These are phyloP conservation scores for Zaprionus capensis DNA, from an alignment of 1,140 invertebrate genomes.

Conservation along the genomic window DNA sequence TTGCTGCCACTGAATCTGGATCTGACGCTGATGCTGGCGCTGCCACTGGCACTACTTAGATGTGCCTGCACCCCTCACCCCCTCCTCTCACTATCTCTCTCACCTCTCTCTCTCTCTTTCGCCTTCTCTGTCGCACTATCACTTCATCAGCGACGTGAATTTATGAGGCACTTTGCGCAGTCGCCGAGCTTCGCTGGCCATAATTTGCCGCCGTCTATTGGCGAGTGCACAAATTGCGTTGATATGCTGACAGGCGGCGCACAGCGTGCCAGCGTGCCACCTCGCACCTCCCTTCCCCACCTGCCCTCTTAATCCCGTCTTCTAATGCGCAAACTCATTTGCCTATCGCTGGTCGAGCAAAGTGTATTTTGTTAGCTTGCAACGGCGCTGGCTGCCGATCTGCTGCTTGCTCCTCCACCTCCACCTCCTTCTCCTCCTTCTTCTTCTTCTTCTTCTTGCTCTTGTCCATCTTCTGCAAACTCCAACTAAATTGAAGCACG, in stretches of 20 bases:
- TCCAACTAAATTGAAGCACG: constrained; percentile 79
- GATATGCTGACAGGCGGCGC: constrained; percentile 78
- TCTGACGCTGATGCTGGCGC: background rate
- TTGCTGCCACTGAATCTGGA: constrained; percentile 26
- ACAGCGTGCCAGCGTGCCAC: constrained; percentile 49
- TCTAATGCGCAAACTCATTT: constrained; percentile 77
- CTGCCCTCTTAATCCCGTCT: constrained; percentile 1
- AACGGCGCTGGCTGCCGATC: constrained; percentile 19
- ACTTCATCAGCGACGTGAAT: constrained; percentile 81
- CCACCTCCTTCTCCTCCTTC: background rate
- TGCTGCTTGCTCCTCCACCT: background rate
- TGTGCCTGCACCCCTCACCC: background rate
- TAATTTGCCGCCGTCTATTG: constrained; percentile 77
- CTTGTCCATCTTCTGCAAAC: constrained; percentile 7
- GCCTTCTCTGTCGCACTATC: constrained; percentile 53
- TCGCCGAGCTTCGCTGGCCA: constrained; percentile 77
- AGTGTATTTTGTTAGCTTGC: constrained; percentile 64
- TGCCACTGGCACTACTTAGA: constrained; percentile 1
- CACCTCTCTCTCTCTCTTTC: background rate
- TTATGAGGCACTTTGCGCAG: constrained; percentile 80
- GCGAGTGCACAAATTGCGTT: constrained; percentile 81
- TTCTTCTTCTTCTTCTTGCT: background rate
- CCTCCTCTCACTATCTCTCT: background rate
- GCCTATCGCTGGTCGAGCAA: constrained; percentile 70
- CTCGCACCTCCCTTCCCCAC: background rate